A percentile compares a stretch with the other conserved stretches of the same genome.
Conservation (phyloP, 2,797 vertebrate species). For the Adelosebastes latens region DNA sequence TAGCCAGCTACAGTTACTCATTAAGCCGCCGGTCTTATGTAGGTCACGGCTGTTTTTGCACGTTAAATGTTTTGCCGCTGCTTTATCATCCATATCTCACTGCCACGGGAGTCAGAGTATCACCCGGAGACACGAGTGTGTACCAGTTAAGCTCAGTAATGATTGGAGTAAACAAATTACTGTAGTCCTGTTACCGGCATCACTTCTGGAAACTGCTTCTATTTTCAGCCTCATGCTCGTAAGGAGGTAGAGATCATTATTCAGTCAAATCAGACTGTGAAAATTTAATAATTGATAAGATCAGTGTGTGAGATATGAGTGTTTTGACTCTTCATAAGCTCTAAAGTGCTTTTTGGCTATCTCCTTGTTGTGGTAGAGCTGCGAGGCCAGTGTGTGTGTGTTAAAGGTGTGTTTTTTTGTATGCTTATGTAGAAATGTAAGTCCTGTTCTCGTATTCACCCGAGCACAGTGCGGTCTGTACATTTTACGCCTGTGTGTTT, state of each 20-base stretch:
- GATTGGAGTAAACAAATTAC: constrained; percentile 30
- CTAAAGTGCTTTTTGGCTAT: not conserved
- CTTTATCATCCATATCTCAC: constrained; percentile 46
- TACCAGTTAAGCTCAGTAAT: not conserved
- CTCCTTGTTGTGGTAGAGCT: not conserved
- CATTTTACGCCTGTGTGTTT: constrained; percentile 18
- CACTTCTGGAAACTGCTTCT: constrained; percentile 2
- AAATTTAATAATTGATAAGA: not conserved
- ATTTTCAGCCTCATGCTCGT: not conserved
- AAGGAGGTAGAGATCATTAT: not conserved
- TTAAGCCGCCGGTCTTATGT: constrained; percentile 64
- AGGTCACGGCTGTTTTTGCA: constrained; percentile 67
- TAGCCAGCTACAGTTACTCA: constrained; percentile 62
- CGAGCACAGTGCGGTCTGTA: constrained; percentile 41
- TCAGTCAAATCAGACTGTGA: not conserved
- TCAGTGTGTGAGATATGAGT: not conserved
- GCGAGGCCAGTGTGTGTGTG: not conserved
- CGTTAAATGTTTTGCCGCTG: constrained; percentile 44
- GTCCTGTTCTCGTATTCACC: constrained; percentile 21
- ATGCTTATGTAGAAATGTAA: not conserved
- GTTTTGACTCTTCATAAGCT: not conserved
- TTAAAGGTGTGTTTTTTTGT: not conserved
- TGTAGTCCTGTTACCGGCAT: not conserved
- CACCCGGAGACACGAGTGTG: not conserved
- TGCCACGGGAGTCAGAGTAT: constrained; percentile 13